phyloP scores from a whole-genome alignment of 2,797 vertebrate species.

The Hafferia zeledoni region DNA sequence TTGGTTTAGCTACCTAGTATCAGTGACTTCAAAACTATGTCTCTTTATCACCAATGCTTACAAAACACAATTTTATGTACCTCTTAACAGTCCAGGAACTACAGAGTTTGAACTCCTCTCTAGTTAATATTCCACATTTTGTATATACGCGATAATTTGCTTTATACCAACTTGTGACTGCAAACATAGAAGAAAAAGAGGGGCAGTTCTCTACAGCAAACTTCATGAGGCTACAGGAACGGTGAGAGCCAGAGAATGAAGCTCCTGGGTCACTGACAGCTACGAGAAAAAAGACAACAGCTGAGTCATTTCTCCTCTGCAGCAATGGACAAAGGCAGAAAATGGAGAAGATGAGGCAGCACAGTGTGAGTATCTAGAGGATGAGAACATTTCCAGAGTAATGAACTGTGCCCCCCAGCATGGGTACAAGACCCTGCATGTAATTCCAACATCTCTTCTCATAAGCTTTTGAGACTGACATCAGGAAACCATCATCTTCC shows the following conservation, averaged over 20 bases:
- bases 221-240: not conserved
- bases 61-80: not conserved
- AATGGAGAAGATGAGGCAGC: not conserved
- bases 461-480: not conserved
- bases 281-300: not conserved
- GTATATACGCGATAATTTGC: not conserved
- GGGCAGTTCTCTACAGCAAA: not conserved
- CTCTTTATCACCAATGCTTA: not conserved
- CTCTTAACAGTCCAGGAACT: not conserved
- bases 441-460: not conserved
- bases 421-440: not conserved
- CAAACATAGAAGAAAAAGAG: not conserved
- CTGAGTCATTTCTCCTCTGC: conserved; percentile 30
- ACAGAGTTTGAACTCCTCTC: not conserved
- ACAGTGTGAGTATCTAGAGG: not conserved
- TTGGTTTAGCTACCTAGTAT: not conserved
- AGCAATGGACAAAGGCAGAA: not conserved
- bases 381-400: not conserved
- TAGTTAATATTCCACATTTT: not conserved
- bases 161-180: not conserved
- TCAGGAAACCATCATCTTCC: not conserved
- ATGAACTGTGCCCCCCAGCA: not conserved
- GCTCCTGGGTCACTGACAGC: not conserved
- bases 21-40: not conserved
- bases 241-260: not conserved